Conservation (phyloP, 53 echinoderm and acorn worm genomes). For the Luidia sarsii region DNA sequence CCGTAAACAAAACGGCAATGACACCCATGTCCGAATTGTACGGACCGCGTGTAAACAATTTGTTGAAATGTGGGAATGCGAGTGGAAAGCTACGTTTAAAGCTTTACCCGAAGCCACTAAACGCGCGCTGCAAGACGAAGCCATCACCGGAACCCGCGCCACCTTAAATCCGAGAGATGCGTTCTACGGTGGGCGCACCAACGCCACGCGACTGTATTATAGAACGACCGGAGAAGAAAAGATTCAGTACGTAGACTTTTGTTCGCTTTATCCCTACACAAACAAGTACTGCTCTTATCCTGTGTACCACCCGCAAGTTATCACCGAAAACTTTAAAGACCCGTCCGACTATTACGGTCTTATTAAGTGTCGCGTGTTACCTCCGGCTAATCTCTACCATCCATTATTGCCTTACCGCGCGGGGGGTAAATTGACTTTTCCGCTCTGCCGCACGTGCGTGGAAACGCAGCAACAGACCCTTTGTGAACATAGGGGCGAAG, state of each 20-base stretch:
- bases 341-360: slow-evolving; percentile 22
- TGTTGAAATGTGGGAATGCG: slow-evolving; percentile 21
- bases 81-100: not conserved
- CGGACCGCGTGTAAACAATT: not conserved
- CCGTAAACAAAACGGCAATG: not conserved
- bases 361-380: slow-evolving; percentile 23
- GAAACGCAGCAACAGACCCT: slow-evolving; percentile 1
- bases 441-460: slow-evolving; percentile 23
- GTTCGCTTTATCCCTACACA: not conserved
- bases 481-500: slow-evolving; percentile 1
- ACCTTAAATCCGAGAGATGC: slow-evolving; percentile 15
- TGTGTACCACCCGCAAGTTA: slow-evolving; percentile 16
- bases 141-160: not conserved
- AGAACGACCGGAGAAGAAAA: not conserved
- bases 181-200: slow-evolving; percentile 2
- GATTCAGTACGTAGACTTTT: not conserved
- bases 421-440: slow-evolving; percentile 26
- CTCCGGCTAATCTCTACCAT: slow-evolving; percentile 1
- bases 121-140: not conserved
- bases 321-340: slow-evolving; percentile 35
- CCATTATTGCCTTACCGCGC: slow-evolving; percentile 18
- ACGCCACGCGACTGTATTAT: not conserved
- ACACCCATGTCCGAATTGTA: slow-evolving; percentile 26
- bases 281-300: not conserved
- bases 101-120: not conserved